These are phyloP conservation scores for Scaptomyza cyrtandrae DNA, from an alignment of 2,888 invertebrate species.

Conservation along the genomic window DNA sequence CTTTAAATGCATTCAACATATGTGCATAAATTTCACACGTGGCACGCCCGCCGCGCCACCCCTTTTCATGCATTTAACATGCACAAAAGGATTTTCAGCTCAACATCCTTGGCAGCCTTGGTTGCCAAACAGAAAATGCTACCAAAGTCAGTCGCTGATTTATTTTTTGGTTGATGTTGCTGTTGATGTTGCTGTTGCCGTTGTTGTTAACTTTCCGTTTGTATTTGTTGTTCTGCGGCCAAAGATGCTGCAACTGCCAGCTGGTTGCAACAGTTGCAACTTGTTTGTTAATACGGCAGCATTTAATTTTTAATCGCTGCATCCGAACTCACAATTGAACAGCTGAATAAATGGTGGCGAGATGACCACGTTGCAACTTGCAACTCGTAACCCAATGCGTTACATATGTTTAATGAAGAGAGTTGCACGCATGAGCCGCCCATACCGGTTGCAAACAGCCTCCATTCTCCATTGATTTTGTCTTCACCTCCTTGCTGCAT, in stretches of 20 bases:
- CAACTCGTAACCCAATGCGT: conserved; percentile 59
- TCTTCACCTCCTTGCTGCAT: not conserved
- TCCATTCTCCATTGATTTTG: not conserved
- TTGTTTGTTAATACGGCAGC: conserved; percentile 78
- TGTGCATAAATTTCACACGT: conserved; percentile 80
- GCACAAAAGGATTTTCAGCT: conserved; percentile 66
- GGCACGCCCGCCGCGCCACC: conserved; percentile 48
- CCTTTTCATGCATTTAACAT: conserved; percentile 72
- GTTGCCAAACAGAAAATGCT: conserved; percentile 17
- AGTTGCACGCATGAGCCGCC: conserved; percentile 60
- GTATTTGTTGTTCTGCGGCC: conserved; percentile 37
- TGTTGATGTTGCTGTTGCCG: conserved; percentile 11
- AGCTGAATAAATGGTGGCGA: conserved; percentile 5
- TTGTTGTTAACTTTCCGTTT: not conserved
- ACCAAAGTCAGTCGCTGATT: conserved; percentile 29
- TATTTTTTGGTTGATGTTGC: conserved; percentile 9
- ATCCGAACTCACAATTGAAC: conserved; percentile 57
- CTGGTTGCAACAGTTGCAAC: conserved; percentile 39
- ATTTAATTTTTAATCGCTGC: conserved; percentile 79
- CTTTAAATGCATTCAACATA: conserved; percentile 72
- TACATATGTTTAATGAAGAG: conserved; percentile 76
- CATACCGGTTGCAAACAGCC: not conserved
- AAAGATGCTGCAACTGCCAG: conserved; percentile 41
- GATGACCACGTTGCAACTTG: conserved; percentile 20
- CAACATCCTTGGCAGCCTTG: conserved; percentile 13